phyloP scores from a whole-genome alignment of 2,888 invertebrate species.

The Mongoloraphidia duomilia region DNA sequence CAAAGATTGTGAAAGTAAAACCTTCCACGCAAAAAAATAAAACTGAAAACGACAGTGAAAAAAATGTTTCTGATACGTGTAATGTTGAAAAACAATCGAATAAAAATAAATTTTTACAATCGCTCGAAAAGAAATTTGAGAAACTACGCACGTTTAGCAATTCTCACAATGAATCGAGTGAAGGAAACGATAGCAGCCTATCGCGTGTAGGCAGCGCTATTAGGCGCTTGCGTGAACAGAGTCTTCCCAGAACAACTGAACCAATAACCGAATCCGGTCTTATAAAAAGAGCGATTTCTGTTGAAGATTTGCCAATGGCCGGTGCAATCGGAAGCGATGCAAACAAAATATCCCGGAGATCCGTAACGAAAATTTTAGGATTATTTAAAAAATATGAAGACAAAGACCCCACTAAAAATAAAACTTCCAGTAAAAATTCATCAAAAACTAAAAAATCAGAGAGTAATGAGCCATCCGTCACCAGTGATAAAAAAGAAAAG shows the following conservation, averaged over 20 bases:
- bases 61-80: slow-evolving; percentile 14
- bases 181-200: slow-evolving; percentile 18
- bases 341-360: slow-evolving; percentile 39
- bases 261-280: slow-evolving; percentile 47
- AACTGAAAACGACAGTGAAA: slow-evolving; percentile 11
- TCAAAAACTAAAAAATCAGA: slow-evolving; percentile 15
- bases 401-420: slow-evolving; percentile 26
- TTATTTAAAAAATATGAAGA: slow-evolving; percentile 62
- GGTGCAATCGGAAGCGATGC: slow-evolving; percentile 21
- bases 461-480: slow-evolving; percentile 15
- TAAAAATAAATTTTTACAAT: slow-evolving; percentile 49
- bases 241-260: slow-evolving; percentile 39
- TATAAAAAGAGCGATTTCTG: slow-evolving; percentile 56
- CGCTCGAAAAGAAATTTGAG: slow-evolving; percentile 63
- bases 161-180: slow-evolving; percentile 27
- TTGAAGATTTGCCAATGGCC: slow-evolving; percentile 47
- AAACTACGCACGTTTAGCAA: slow-evolving; percentile 38
- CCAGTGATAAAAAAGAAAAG: slow-evolving; percentile 8
- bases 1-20: slow-evolving; percentile 24
- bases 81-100: slow-evolving; percentile 20
- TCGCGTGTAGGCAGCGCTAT: slow-evolving; percentile 38
- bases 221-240: slow-evolving; percentile 48
- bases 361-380: slow-evolving; percentile 61
- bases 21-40: slow-evolving; percentile 16
- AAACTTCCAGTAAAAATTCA: slow-evolving; percentile 12